phyloP scores from a whole-genome alignment of 2,113 vertebrate genomes.

The Centropus unirufus region DNA sequence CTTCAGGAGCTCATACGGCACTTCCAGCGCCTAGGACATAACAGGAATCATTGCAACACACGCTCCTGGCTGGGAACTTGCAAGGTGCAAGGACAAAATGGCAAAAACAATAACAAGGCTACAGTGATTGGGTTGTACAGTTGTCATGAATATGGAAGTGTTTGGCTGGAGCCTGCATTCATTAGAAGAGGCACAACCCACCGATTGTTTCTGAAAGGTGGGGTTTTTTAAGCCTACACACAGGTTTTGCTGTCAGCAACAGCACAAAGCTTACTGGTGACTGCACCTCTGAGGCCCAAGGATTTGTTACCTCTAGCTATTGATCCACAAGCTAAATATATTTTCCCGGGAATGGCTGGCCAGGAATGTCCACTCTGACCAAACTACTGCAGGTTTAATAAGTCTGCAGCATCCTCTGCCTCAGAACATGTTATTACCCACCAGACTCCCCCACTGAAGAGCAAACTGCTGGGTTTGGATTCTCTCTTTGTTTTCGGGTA shows the following conservation, averaged over 20 bases:
- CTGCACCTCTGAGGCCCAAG: not conserved
- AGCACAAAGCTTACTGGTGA: not conserved
- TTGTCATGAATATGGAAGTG: not conserved
- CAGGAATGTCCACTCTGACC: not conserved
- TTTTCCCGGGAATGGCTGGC: not conserved
- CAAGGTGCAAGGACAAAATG: not conserved
- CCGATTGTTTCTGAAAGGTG: not conserved
- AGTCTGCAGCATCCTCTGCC: not conserved
- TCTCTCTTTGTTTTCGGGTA: slow-evolving; percentile 29
- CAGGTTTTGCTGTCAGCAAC: not conserved
- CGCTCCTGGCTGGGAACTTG: not conserved
- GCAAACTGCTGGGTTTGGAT: slow-evolving; percentile 19
- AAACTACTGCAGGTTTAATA: not conserved
- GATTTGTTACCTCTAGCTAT: not conserved
- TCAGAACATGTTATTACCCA: not conserved
- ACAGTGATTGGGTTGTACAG: not conserved
- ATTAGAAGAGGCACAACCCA: not conserved
- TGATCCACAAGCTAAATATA: not conserved
- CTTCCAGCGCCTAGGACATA: rapidly evolving
- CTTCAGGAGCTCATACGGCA: not conserved
- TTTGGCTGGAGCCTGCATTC: not conserved
- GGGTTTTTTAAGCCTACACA: rapidly evolving
- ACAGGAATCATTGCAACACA: not conserved
- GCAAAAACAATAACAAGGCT: not conserved
- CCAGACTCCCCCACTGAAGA: not conserved